phyloP scores from a whole-genome alignment of 2,888 invertebrate genomes.

The Dugesia japonica region DNA sequence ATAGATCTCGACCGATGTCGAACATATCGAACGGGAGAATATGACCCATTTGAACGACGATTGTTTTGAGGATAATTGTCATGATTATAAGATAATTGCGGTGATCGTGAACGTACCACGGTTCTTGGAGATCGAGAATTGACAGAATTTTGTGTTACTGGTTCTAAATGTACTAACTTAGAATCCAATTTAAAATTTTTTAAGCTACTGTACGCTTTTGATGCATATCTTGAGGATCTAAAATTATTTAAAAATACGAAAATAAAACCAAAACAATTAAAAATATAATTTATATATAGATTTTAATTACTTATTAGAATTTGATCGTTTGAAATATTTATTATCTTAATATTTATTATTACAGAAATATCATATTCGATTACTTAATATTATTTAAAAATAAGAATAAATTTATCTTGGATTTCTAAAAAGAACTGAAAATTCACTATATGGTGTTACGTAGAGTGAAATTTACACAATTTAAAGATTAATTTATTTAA shows the following conservation, averaged over 20 bases:
- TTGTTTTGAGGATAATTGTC: not conserved
- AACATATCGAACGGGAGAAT: not conserved
- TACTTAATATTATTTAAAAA: too few species aligned
- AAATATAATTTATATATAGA: too few species aligned
- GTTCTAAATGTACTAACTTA: not conserved
- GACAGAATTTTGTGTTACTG: not conserved
- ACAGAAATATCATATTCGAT: too few species aligned
- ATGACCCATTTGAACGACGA: conserved; percentile 20
- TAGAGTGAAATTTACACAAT: too few species aligned
- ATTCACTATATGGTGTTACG: too few species aligned
- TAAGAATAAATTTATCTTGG: too few species aligned
- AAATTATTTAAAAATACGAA: not conserved
- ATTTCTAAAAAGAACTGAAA: too few species aligned
- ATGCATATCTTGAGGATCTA: not conserved
- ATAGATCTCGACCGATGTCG: not conserved
- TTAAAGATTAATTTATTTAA: too few species aligned
- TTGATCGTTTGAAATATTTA: too few species aligned
- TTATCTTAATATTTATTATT: too few species aligned
- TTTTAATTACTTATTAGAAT: too few species aligned
- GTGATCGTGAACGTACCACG: conserved; percentile 11
- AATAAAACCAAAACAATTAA: too few species aligned
- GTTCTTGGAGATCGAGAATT: conserved; percentile 14
- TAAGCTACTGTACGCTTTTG: not conserved
- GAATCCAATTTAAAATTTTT: conserved; percentile 14
- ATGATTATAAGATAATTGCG: conserved; percentile 13